Evolutionary conservation across 2,888 invertebrate species (phyloP), one percentile per base, ranked within the genome.

Genomic region (Crioceris asparagi): DNA sequence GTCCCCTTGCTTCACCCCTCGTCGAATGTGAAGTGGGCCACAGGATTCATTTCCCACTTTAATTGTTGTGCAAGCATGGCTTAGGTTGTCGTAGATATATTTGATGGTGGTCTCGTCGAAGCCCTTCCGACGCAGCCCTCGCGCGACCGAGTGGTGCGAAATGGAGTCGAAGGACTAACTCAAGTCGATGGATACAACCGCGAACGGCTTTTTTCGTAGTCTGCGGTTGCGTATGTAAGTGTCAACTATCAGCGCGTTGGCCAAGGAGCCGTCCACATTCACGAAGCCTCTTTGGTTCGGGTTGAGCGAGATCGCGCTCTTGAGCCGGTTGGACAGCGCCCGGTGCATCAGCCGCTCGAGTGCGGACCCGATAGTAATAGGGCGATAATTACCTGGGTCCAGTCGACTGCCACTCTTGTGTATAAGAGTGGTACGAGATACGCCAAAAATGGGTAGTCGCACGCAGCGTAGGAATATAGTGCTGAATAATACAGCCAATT

Each of bases 1-100:
- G 40, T 64, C 62, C 0, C 64, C 65, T 45, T 66, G 66, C 7
- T 59, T 53, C 2, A 65, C 64, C 1, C 63, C 62, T 17, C 57
- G 49, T 1, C 14, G 31, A 3, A 53, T 40, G 2, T 3, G 17
- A 7, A 56, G 46, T 4, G 32, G 16, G 7, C 19, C 16, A 1
- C 17, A 32, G 2, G 11, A n/a, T n/a, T n/a, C n/a, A n/a, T n/a
- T 7, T 2, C 43, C 44, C 3, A 38, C 43, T n/a, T 34, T 39
- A 32, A 47, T 40, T 18, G 21, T 26, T 3, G 48, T 49, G 7
- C 34, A 17, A 3, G 41, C 11, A 11, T 31, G 16, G 1, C 21
- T 3, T 21, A 42, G 18, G 16, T 19, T 27, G 39, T 16, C 14
- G 23, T 7, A 5, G 1, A 39, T 35, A 8, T 31, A 35, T 7